Base-by-base conservation (phyloP, 2,888 invertebrate species). In the Nezara viridula region DNA sequence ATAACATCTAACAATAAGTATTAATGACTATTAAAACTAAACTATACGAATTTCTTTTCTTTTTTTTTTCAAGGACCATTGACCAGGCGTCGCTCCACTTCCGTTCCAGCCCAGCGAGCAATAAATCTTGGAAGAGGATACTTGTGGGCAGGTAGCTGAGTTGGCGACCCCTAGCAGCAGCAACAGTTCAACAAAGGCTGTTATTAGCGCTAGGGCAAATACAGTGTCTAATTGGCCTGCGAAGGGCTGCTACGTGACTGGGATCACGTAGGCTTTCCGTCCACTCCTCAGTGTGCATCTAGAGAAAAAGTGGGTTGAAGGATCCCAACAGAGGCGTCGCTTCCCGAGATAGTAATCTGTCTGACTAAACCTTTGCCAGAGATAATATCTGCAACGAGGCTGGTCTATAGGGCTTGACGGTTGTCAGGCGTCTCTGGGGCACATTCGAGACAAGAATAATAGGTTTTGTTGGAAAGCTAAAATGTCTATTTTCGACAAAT, bases 141-240 rank as follows among this genome's bases (percentile, higher is more conserved):
- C 1, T 14, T 14, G n/a, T 2, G 37, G 12, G 66, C 66, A 73
- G 66, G 66, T 73, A 73, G 27, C 66, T 7, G 9, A 37, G 66
- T 37, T 37, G 66, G 66, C 19, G 37, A 37, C 27, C 66, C 6
- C 27, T 5, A 16, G 27, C 19, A 37, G 32, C 19, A 73, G 66
- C 66, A 73, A 73, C 66, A 73, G 66, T 73, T 73, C 37, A 37
- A 73, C 66, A 73, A 81, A 81, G 12, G 44, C 44, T 40, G 81
- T 81, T 81, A 81, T 44, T 81, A 81, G 81, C 14, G 10, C n/a
- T n/a, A 47, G 81, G 44, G 40, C 81, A 81, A 81, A 81, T 81
- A 47, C n/a, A n/a, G 44, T 47, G n/a, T 47, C 81, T 81, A 81
- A 81, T 81, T 81, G 81, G 44, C 12, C 81, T 5, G 37, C 44